Percentiles rank a stretch among this genome's conserved stretches.
Evolutionary conservation across 2,113 vertebrate genomes (phyloP).

Genomic region (Sitta europaea): DNA sequence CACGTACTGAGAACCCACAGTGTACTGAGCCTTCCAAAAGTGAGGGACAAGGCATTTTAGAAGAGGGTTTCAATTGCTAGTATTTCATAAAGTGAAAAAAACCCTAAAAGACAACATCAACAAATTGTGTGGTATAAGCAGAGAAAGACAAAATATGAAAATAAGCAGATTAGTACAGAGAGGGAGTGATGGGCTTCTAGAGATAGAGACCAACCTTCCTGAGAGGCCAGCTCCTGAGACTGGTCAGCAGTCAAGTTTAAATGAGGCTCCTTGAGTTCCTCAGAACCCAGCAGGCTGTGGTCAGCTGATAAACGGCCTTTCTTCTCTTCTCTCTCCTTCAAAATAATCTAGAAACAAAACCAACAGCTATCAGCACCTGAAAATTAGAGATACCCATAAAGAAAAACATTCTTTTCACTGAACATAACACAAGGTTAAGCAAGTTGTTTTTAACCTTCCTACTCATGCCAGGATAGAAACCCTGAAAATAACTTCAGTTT

Average conservation of each 20-base stretch:
- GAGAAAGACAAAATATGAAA: not conserved
- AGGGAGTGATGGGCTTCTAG: not conserved
- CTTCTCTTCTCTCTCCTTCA: constrained; percentile 97
- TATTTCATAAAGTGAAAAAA: not conserved
- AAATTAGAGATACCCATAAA: not conserved
- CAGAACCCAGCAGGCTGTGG: constrained; percentile 77
- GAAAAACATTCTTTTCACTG: not conserved
- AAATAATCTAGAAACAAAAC: constrained; percentile 83
- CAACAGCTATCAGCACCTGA: constrained; percentile 5
- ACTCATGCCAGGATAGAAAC: not conserved
- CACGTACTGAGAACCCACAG: not conserved
- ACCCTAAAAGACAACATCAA: not conserved
- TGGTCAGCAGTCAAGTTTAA: constrained; percentile 82
- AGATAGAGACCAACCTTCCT: constrained; percentile 80
- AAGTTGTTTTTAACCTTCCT: not conserved
- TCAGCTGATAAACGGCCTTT: constrained; percentile 88
- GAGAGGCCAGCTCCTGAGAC: constrained; percentile 84
- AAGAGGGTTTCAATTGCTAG: not conserved
- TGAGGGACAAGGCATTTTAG: not conserved
- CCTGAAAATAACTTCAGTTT: not conserved
- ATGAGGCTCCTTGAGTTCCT: constrained; percentile 82
- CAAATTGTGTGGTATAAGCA: not conserved
- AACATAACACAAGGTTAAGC: not conserved
- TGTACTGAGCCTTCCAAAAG: not conserved
- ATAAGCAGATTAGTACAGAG: not conserved